These are phyloP conservation scores for Quadroppia sp. DNA, from an alignment of 2,888 invertebrate genomes.

Conservation along the genomic window DNA sequence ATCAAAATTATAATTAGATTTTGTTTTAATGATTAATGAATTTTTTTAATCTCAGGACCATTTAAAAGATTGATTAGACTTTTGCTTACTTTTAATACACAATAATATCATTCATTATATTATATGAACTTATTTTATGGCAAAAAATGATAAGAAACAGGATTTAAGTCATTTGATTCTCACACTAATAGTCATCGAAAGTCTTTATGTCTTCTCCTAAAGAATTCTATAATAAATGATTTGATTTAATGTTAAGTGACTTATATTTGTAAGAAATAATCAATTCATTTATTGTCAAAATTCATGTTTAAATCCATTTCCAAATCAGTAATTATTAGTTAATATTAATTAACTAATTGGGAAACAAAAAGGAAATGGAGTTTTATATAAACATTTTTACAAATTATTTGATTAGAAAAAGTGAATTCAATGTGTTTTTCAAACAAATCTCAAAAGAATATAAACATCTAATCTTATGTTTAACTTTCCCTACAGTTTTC, in stretches of 20 bases:
- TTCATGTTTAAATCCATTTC: no score
- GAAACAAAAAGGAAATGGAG: no score
- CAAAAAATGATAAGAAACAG: slow-evolving; percentile 11
- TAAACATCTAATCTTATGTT: no score
- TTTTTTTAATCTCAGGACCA: neutral
- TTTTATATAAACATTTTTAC: no score
- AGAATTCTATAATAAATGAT: neutral
- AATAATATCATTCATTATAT: slow-evolving; percentile 5
- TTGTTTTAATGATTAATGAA: neutral
- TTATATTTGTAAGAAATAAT: no score
- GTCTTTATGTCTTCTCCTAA: neutral
- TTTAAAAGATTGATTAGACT: neutral
- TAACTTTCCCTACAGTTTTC: no score
- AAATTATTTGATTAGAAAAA: no score
- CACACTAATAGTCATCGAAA: slow-evolving; percentile 7
- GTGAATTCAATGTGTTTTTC: no score
- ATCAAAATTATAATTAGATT: slow-evolving; percentile 16
- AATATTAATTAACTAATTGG: no score
- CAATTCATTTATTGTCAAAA: no score
- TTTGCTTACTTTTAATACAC: neutral
- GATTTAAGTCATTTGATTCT: neutral
- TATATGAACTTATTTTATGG: slow-evolving; percentile 5
- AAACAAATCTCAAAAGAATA: no score
- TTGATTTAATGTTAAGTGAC: neutral
- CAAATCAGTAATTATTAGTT: no score